Base-by-base conservation (phyloP, 2,797 vertebrate species). In the Ficedula albicollis region DNA sequence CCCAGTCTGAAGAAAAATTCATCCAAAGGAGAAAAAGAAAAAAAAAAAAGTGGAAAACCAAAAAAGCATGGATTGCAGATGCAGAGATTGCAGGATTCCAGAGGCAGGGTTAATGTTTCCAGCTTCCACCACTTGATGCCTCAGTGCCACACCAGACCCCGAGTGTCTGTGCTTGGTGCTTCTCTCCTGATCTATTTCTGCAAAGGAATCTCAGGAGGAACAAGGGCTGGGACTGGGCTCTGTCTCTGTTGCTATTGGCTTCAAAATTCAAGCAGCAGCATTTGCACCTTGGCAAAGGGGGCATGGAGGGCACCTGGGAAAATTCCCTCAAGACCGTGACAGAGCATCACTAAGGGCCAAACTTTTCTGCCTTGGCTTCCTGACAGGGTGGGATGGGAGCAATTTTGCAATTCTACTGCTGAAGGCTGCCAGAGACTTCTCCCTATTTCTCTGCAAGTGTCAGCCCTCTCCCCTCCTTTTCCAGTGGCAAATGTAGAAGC, bases 391-490 rank as follows among this genome's bases (percentile, higher is more conserved):
- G n/a, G 13, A 72, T 48, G 22, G 30, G 11, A 58, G 22, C 32
- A 77, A 27, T 34, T n/a, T 51, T 44, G 74, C 73, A 89, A 4
- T 68, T 77, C 82, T 67, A 27, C 22, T n/a, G 3, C 14, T 5
- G 80, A 87, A 60, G 64, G 30, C 78, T 94, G 55, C 64, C 36
- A 66, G 73, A 70, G 51, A 58, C 66, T 86, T 68, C 56, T 91
- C 41, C 15, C 29, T 68, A 15, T 59, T 58, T 77, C 92, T 92
- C 79, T 89, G 66, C 85, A 58, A 92, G 49, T 43, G 44, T 68
- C 76, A 79, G 59, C 32, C 54, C 69, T 92, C 90, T 94, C 54
- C 29, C 38, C 68, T 78, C 44, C 46, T 80, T 76, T 93, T 66
- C 58, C 56, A 89, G 32, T 46, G 55, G 80, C 52, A 84, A 90